phyloP scores from a whole-genome alignment of 92 coral and sea anemone genomes.

The Isaurus tuberculatus region DNA sequence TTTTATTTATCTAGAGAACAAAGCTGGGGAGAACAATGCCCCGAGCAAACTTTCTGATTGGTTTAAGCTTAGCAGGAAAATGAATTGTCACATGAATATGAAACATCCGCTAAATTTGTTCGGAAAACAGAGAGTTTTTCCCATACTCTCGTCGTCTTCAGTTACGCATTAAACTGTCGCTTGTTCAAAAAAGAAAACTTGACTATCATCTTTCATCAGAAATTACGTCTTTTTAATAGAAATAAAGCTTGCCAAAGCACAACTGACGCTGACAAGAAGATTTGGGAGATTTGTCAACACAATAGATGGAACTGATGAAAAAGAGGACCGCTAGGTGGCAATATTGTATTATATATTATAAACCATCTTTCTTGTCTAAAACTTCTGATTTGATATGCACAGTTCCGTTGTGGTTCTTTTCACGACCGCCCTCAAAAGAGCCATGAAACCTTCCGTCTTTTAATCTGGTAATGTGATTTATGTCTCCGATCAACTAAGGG shows the following conservation, averaged over 20 bases:
- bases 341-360: slow-evolving; percentile 34
- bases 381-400: slow-evolving; percentile 16
- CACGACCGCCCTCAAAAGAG: slow-evolving; percentile 27
- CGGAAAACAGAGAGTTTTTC: slow-evolving; percentile 21
- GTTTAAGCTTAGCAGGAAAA: slow-evolving; percentile 48
- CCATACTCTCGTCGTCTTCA: slow-evolving; percentile 16
- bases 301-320: slow-evolving; percentile 28
- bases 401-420: slow-evolving; percentile 46
- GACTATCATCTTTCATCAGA: neutral
- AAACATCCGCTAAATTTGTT: slow-evolving; percentile 18
- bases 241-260: slow-evolving; percentile 6
- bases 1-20: slow-evolving; percentile 79
- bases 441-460: slow-evolving; percentile 35
- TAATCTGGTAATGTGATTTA: slow-evolving; percentile 13
- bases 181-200: neutral
- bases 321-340: slow-evolving; percentile 38
- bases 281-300: slow-evolving; percentile 33
- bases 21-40: slow-evolving; percentile 73
- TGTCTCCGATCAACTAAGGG: slow-evolving; percentile 7
- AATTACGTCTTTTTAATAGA: neutral
- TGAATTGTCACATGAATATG: slow-evolving; percentile 36
- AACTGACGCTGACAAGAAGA: slow-evolving; percentile 24
- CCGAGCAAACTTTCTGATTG: slow-evolving; percentile 74
- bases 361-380: slow-evolving; percentile 18
- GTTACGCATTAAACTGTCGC: neutral